These are phyloP conservation scores for Drosophila parthenogenetica DNA, from an alignment of 2,888 invertebrate species.

Conservation along the genomic window DNA sequence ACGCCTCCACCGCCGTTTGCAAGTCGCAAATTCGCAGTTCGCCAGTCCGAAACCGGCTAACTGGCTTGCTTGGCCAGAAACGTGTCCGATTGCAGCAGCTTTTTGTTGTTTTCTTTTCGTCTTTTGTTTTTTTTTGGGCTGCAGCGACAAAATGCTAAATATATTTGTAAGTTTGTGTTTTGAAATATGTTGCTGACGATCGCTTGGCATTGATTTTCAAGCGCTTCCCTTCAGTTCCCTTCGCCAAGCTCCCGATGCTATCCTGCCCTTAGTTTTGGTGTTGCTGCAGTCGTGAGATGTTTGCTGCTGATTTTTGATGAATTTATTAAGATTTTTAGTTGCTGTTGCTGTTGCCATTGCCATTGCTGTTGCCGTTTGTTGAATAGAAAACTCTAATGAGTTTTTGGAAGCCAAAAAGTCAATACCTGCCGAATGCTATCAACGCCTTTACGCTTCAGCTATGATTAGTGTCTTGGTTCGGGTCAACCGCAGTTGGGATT, in stretches of 20 bases:
- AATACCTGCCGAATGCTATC: constrained; percentile 45
- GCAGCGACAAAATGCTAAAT: constrained; percentile 76
- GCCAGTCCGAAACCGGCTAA: constrained; percentile 70
- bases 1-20: constrained; percentile 72
- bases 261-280: constrained; percentile 28
- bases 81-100: constrained; percentile 64
- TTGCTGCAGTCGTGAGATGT: constrained; percentile 69
- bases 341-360: constrained; percentile 8
- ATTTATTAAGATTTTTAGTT: constrained; percentile 73
- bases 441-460: constrained; percentile 76
- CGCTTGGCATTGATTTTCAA: constrained; percentile 72
- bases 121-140: constrained; percentile 13
- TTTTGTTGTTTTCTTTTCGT: constrained; percentile 20
- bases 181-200: constrained; percentile 76
- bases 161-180: constrained; percentile 75
- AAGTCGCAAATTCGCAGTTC: constrained; percentile 49
- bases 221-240: constrained; percentile 1
- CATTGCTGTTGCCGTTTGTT: constrained; percentile 16
- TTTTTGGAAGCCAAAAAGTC: constrained; percentile 61
- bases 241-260: neutral
- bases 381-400: constrained; percentile 67
- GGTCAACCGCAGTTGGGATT: constrained; percentile 73
- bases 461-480: constrained; percentile 74
- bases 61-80: constrained; percentile 57
- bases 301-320: constrained; percentile 74